Percentiles rank a stretch among this genome's conserved stretches.
phyloP scores from a whole-genome alignment of 2,113 vertebrate genomes.

The Pyrgilauda ruficollis region DNA sequence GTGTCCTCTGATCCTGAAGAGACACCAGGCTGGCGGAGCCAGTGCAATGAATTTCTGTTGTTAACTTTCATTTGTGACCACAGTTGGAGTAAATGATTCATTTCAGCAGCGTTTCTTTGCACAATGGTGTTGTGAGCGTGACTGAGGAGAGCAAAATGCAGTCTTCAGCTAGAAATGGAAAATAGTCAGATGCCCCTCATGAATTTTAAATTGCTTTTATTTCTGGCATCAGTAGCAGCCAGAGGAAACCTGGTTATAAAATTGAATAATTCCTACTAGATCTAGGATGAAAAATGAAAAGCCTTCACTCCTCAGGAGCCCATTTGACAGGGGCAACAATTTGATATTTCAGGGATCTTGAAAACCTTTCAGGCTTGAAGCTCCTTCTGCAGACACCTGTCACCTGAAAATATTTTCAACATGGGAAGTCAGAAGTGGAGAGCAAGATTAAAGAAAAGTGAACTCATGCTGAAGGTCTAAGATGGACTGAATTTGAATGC shows the following conservation, averaged over 20 bases:
- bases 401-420: background rate
- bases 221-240: background rate
- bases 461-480: background rate
- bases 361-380: background rate
- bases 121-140: background rate
- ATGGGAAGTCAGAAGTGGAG: background rate
- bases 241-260: background rate
- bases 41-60: background rate
- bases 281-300: background rate
- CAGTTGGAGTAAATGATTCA: background rate
- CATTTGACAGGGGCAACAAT: background rate
- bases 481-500: background rate
- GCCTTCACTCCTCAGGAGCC: background rate
- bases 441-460: background rate
- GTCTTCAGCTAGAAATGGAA: constrained; percentile 6
- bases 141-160: background rate
- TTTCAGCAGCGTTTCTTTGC: background rate
- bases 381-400: background rate
- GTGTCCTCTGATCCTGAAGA: background rate
- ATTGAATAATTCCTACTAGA: background rate
- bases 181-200: background rate
- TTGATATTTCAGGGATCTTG: background rate
- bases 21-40: background rate
- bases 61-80: background rate
- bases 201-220: constrained; percentile 45